These are phyloP conservation scores for Lithobates pipiens DNA, from an alignment of 2,797 vertebrate species.

Conservation along the genomic window DNA sequence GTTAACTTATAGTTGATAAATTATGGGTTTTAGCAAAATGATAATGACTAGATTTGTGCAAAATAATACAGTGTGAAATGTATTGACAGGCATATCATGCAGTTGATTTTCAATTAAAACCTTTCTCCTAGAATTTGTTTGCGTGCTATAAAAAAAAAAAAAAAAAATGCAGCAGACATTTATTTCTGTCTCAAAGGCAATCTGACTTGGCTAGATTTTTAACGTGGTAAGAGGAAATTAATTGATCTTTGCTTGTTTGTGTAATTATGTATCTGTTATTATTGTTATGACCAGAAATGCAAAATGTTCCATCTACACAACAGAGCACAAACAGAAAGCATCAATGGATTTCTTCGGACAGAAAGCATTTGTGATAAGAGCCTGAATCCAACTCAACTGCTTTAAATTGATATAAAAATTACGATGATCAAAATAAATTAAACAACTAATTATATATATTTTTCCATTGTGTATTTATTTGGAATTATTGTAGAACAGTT, in stretches of 20 bases:
- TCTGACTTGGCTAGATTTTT: slow-evolving; percentile 11
- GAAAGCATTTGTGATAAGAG: background rate
- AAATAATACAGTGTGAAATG: slow-evolving; percentile 69
- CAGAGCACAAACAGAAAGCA: background rate
- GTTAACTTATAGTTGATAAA: slow-evolving; percentile 67
- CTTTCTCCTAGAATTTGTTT: slow-evolving; percentile 58
- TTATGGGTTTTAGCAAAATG: slow-evolving; percentile 67
- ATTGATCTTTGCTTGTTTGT: slow-evolving; percentile 16
- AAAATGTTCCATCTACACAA: background rate
- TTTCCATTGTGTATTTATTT: too few relatives aligned
- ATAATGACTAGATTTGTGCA: slow-evolving; percentile 65
- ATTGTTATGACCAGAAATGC: background rate
- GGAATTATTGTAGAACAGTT: too few relatives aligned
- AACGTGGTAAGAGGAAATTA: background rate
- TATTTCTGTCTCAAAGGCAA: slow-evolving; percentile 35
- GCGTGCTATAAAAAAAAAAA: slow-evolving; percentile 44
- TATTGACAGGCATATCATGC: slow-evolving; percentile 62
- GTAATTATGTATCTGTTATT: slow-evolving; percentile 1
- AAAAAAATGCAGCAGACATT: slow-evolving; percentile 44
- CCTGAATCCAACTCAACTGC: background rate
- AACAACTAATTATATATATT: too few relatives aligned
- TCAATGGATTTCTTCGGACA: background rate
- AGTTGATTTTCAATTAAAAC: slow-evolving; percentile 65
- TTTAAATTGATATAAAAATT: background rate
- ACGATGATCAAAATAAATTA: too few relatives aligned